These are phyloP conservation scores for Ivindomyrus marchei DNA, from an alignment of 2,113 vertebrate species.

Conservation along the genomic window DNA sequence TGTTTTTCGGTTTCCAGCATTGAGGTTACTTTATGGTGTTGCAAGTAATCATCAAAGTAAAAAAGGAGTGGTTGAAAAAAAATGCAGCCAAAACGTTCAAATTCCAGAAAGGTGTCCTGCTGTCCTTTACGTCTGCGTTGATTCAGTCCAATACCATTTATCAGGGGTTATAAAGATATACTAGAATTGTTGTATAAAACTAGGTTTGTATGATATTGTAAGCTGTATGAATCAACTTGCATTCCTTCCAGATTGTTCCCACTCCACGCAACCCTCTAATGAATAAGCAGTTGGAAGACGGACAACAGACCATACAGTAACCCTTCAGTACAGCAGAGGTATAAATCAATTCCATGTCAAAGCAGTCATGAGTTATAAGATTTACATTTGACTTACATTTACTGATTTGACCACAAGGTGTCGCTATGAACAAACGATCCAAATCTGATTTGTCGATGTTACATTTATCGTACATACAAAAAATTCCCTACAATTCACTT, in stretches of 20 bases:
- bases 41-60: background rate
- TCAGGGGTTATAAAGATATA: background rate
- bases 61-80: background rate
- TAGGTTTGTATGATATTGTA: background rate
- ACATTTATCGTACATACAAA: background rate
- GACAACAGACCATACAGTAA: background rate
- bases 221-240: background rate
- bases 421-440: constrained; percentile 1
- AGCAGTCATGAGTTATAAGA: background rate
- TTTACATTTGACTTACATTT: background rate
- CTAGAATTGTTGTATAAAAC: background rate
- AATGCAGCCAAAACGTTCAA: background rate
- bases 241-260: background rate
- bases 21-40: background rate
- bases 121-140: background rate
- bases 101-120: background rate
- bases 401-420: constrained; percentile 9
- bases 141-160: background rate
- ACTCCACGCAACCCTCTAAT: background rate
- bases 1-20: background rate
- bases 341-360: background rate
- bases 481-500: background rate
- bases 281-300: background rate
- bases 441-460: background rate
- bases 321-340: background rate